A percentile compares a stretch with the other conserved stretches of the same genome.
Evolutionary conservation across 2,113 vertebrate species (phyloP).

Genomic region (Lophius piscatorius): DNA sequence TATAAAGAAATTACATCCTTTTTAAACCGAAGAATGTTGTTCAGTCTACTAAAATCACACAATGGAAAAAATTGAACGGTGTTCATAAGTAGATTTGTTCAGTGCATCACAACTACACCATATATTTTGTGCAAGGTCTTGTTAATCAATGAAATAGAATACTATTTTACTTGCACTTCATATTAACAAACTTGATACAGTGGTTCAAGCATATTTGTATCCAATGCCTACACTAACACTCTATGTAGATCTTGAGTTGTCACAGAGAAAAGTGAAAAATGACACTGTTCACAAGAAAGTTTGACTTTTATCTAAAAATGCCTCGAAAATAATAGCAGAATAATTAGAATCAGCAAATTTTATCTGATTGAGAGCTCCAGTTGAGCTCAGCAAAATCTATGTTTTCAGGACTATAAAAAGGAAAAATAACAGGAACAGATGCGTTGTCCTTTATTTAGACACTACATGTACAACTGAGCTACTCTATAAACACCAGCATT

Average conservation of each 20-base stretch:
- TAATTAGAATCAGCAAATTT: not conserved
- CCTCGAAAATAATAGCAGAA: not conserved
- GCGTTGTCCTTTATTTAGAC: conserved; percentile 61
- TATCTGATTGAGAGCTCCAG: not conserved
- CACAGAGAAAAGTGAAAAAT: no score
- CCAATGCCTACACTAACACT: not conserved
- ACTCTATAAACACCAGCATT: conserved; percentile 64
- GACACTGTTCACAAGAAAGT: no score
- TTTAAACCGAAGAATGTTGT: no score
- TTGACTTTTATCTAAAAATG: not conserved
- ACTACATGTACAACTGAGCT: conserved; percentile 58
- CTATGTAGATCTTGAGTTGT: not conserved
- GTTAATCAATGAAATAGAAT: not conserved
- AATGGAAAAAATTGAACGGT: no score
- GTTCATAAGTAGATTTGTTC: no score
- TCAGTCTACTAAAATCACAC: no score
- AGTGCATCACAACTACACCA: no score
- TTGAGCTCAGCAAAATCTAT: not conserved
- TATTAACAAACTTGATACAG: not conserved
- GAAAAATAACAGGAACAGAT: conserved; percentile 56
- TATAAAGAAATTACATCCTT: no score
- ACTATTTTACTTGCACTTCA: not conserved
- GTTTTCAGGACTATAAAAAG: not conserved
- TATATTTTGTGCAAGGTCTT: not conserved
- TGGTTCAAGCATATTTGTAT: not conserved